Conservation (phyloP, 2,888 invertebrate genomes). For the Bugulina stolonifera region DNA sequence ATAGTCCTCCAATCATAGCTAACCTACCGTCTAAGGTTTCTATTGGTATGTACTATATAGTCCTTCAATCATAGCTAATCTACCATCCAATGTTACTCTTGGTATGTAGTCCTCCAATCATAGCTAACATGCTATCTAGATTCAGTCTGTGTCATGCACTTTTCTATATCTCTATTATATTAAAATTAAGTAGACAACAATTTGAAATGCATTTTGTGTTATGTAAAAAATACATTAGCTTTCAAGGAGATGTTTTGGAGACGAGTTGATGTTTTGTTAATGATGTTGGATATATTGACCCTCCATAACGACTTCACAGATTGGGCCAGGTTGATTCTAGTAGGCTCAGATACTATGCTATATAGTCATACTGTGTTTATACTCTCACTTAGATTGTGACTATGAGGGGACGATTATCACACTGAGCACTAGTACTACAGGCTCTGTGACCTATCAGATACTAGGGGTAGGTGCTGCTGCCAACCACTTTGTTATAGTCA, state of each 20-base stretch:
- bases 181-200: no score
- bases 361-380: no score
- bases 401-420: not conserved
- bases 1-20: not conserved
- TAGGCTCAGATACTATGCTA: no score
- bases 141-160: no score
- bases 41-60: conserved; percentile 1
- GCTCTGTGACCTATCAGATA: conserved; percentile 4
- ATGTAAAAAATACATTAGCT: no score
- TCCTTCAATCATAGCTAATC: not conserved
- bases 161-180: no score
- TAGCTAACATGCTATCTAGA: not conserved
- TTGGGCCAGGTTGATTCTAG: no score
- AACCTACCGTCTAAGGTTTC: not conserved
- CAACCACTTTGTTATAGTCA: not conserved
- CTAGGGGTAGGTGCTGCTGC: not conserved
- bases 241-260: no score
- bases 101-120: not conserved
- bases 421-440: not conserved
- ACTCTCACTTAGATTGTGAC: conserved; percentile 23
- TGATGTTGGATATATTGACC: no score
- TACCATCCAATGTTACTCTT: not conserved
- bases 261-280: no score
- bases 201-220: no score
- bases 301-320: no score